phyloP scores from a whole-genome alignment of 2,797 vertebrate species.

The Natrix natrix region DNA sequence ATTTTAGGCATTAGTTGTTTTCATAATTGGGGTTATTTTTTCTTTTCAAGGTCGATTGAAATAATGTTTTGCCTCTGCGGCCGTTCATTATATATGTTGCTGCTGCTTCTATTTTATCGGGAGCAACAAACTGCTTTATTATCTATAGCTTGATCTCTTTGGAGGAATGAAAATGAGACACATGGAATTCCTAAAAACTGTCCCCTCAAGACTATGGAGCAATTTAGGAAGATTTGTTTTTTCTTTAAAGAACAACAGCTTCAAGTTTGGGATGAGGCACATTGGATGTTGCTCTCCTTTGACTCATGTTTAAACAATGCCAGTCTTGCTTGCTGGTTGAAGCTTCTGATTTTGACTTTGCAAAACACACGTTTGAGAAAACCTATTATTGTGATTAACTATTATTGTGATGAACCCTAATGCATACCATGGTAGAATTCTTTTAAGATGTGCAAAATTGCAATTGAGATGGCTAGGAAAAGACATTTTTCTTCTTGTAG shows the following conservation, averaged over 20 bases:
- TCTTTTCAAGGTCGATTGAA: slow-evolving; percentile 86
- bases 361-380: slow-evolving; percentile 43
- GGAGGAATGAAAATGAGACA: slow-evolving; percentile 39
- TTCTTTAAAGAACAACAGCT: slow-evolving; percentile 63
- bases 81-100: slow-evolving; percentile 65
- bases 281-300: slow-evolving; percentile 67
- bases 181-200: slow-evolving; percentile 67
- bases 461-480: not conserved
- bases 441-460: not conserved
- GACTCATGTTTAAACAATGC: slow-evolving; percentile 66
- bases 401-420: not conserved
- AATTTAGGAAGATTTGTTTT: slow-evolving; percentile 57
- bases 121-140: slow-evolving; percentile 51
- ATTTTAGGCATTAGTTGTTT: slow-evolving; percentile 18
- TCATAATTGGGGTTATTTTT: slow-evolving; percentile 23
- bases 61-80: slow-evolving; percentile 81
- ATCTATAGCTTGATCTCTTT: slow-evolving; percentile 70
- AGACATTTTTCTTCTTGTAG: slow-evolving; percentile 2
- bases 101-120: slow-evolving; percentile 61
- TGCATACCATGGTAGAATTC: not conserved
- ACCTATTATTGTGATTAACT: slow-evolving; percentile 42
- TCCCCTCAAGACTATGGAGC: slow-evolving; percentile 66
- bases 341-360: slow-evolving; percentile 29
- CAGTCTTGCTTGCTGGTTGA: slow-evolving; percentile 47
- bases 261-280: slow-evolving; percentile 63